A percentile compares a stretch with the other conserved stretches of the same genome.
phyloP scores from a whole-genome alignment of 2,113 vertebrate genomes.

The cat (Felis catus) region F.catus_Fca126_mat1.0 CM031423.1:71117001-71117500 shows the following conservation, averaged over 20 bases:
- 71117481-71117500: background rate
- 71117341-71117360: background rate
- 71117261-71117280: background rate
- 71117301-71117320: background rate
- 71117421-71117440: background rate
- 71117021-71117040: background rate
- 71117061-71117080: background rate
- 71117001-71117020: background rate
- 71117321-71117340: background rate
- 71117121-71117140: background rate
- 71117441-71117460: background rate
- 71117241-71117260: background rate
- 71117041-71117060: background rate
- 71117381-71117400: background rate
- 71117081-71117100: conserved; percentile 31
- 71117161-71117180: background rate
- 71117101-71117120: background rate
- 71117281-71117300: background rate
- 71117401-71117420: background rate
- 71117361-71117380: background rate
- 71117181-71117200: background rate
- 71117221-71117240: background rate
- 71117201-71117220: background rate
- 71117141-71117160: background rate
- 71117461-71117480: background rate